These are phyloP conservation scores for Lamproptera curius DNA, from an alignment of 2,888 invertebrate species.

Conservation along the genomic window DNA sequence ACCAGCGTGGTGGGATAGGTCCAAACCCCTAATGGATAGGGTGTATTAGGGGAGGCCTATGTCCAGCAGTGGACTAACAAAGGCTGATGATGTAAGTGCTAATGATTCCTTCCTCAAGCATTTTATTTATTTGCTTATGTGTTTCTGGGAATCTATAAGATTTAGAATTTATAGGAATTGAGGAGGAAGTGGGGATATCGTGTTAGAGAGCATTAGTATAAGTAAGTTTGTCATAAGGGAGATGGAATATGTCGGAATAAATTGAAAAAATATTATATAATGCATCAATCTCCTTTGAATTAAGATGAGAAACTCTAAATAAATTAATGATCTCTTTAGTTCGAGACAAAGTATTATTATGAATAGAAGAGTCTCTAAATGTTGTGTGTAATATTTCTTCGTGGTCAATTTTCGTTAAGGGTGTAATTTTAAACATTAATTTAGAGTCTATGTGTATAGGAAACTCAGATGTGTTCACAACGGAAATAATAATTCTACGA, in stretches of 20 bases:
- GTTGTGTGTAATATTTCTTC: too few relatives aligned
- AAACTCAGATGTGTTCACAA: constrained; percentile 19
- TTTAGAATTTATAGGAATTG: constrained; percentile 22
- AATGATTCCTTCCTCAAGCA: too few relatives aligned
- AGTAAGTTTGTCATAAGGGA: constrained; percentile 23
- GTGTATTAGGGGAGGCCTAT: too few relatives aligned
- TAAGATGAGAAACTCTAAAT: constrained; percentile 21
- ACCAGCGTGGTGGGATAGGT: too few relatives aligned
- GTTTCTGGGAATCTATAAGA: constrained; percentile 25
- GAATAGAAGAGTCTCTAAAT: too few relatives aligned
- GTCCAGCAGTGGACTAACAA: too few relatives aligned
- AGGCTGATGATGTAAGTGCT: too few relatives aligned
- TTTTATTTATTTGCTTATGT: too few relatives aligned
- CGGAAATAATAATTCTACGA: constrained; percentile 15
- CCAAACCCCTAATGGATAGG: too few relatives aligned
- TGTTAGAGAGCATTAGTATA: constrained; percentile 21
- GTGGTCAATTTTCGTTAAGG: not conserved
- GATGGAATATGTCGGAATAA: constrained; percentile 27
- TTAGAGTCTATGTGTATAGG: constrained; percentile 7
- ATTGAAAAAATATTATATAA: constrained; percentile 10
- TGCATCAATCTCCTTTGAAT: too few relatives aligned
- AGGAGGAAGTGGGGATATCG: constrained; percentile 19
- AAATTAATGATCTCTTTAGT: constrained; percentile 21
- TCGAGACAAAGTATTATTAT: not conserved
- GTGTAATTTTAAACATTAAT: not conserved